Percentiles rank a stretch among this genome's conserved stretches.
These are phyloP conservation scores for Pomatorhinus ruficollis DNA, from an alignment of 2,113 vertebrate species.

Conservation along the genomic window DNA sequence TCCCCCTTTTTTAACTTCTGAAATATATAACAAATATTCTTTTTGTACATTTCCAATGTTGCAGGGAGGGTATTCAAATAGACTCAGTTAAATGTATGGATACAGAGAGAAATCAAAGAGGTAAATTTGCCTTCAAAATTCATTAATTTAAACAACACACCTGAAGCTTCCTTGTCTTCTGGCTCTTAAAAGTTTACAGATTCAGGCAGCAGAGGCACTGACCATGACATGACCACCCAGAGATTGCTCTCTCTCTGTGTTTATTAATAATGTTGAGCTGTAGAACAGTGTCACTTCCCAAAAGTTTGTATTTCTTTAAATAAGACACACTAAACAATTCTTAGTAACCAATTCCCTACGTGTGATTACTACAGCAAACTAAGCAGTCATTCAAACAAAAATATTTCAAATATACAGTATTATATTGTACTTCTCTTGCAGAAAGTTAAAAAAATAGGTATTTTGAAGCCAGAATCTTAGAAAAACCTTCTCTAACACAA, in stretches of 20 bases:
- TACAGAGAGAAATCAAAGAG: neutral
- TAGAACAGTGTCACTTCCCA: neutral
- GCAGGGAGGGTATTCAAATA: neutral
- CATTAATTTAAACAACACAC: neutral
- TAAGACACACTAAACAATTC: neutral
- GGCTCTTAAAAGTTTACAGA: neutral
- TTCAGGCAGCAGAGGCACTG: neutral
- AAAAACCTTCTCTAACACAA: neutral
- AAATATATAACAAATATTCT: slow-evolving; percentile 32
- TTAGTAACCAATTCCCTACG: neutral
- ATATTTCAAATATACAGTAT: neutral
- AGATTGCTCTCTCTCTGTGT: neutral
- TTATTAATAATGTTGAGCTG: neutral
- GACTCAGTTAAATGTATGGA: neutral
- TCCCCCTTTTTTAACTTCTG: slow-evolving; percentile 82
- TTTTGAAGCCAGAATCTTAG: neutral
- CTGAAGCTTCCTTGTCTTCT: neutral
- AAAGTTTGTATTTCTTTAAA: neutral
- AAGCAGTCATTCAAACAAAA: neutral
- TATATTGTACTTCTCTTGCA: neutral
- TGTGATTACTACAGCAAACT: neutral
- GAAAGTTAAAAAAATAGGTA: neutral
- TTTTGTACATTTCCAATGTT: neutral
- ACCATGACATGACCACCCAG: neutral
- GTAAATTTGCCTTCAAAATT: neutral